These are phyloP conservation scores for Thymallus thymallus DNA, from an alignment of 2,113 vertebrate species.

Conservation along the genomic window DNA sequence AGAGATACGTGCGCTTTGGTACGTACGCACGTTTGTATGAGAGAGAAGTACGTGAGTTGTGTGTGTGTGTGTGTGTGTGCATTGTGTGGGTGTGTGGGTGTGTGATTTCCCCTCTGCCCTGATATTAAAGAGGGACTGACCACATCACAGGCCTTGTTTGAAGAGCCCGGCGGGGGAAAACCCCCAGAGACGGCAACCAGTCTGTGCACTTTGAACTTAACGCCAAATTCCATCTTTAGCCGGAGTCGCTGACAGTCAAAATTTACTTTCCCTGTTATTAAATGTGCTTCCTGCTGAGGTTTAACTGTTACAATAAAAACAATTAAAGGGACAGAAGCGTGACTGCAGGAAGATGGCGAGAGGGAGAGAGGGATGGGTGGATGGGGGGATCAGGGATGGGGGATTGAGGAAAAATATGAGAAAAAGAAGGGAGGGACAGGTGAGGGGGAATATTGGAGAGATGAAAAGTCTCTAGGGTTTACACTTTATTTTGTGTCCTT, in stretches of 20 bases:
- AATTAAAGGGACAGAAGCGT: conserved; percentile 12
- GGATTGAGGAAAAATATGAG: neutral
- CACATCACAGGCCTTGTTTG: conserved; percentile 36
- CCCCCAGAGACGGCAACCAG: conserved; percentile 13
- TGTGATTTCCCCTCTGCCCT: conserved; percentile 2
- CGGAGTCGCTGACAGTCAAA: conserved; percentile 10
- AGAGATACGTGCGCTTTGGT: neutral
- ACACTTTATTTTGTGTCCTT: neutral
- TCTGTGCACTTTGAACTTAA: conserved; percentile 30
- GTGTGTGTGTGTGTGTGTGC: neutral
- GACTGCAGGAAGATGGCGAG: neutral
- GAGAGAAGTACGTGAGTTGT: neutral
- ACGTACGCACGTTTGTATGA: neutral
- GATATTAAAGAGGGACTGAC: conserved; percentile 12
- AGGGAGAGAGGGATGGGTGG: neutral
- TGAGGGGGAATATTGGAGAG: neutral
- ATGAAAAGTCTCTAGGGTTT: conserved; percentile 6
- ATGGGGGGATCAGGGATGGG: neutral
- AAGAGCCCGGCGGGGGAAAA: conserved; percentile 6
- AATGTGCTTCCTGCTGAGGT: conserved; percentile 11
- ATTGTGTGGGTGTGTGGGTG: conserved; percentile 8
- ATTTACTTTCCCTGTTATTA: conserved; percentile 15
- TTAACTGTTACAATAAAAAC: conserved; percentile 18
- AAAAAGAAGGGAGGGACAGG: neutral
- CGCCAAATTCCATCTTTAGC: conserved; percentile 31